Percentiles rank a stretch among this genome's conserved stretches.
phyloP scores from a whole-genome alignment of 2,888 invertebrate genomes.

The Ceriagrion tenellum region DNA sequence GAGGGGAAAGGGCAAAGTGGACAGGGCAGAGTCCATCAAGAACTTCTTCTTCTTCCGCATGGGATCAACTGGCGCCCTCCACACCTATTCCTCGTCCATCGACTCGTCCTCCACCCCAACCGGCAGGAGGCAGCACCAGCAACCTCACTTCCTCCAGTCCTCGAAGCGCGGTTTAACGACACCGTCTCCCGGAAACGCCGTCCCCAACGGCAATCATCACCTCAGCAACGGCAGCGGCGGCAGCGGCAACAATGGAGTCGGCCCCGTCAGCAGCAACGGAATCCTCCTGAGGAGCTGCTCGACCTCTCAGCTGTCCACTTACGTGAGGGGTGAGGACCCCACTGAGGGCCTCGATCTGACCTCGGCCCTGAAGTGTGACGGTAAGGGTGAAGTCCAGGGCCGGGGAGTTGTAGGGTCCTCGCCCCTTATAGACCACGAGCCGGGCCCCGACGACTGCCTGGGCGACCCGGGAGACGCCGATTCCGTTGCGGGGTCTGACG shows the following conservation, averaged over 20 bases:
- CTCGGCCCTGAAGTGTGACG: conserved; percentile 68
- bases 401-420: neutral
- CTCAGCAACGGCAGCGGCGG: conserved; percentile 74
- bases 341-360: conserved; percentile 87
- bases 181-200: neutral
- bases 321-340: conserved; percentile 89
- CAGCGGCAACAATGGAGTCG: conserved; percentile 74
- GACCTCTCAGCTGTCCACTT: conserved; percentile 86
- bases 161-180: conserved; percentile 73
- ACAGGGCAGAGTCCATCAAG: conserved; percentile 82
- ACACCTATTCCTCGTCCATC: conserved; percentile 75
- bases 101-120: conserved; percentile 58
- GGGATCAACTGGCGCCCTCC: conserved; percentile 88
- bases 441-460: conserved; percentile 73
- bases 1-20: conserved; percentile 79
- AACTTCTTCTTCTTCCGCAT: conserved; percentile 88
- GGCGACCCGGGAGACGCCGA: conserved; percentile 76
- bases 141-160: conserved; percentile 72
- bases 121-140: conserved; percentile 75
- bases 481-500: conserved; percentile 75
- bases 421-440: conserved; percentile 69
- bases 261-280: conserved; percentile 73
- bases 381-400: neutral
- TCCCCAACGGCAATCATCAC: conserved; percentile 74
- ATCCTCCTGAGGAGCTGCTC: conserved; percentile 87